Evolutionary conservation across 2,888 invertebrate species (phyloP).

Genomic region (Bombylius major): DNA sequence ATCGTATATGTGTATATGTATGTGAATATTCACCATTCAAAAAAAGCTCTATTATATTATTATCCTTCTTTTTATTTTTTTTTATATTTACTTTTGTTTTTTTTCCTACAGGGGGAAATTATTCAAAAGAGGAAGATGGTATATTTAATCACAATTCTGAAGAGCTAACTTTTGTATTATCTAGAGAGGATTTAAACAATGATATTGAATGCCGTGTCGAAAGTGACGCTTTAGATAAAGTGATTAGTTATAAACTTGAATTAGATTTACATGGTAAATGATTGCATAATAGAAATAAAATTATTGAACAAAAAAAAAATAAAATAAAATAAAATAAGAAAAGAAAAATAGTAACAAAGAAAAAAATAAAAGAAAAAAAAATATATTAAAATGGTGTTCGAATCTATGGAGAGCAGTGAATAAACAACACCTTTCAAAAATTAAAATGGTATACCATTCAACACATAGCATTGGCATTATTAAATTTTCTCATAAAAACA

Average conservation of each 20-base stretch:
- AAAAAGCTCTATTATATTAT: no score
- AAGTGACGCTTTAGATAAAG: conserved; percentile 45
- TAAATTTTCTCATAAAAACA: no score
- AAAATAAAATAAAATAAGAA: not conserved
- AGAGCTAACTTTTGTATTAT: conserved; percentile 47
- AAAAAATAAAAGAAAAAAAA: not conserved
- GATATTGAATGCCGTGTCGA: conserved; percentile 57
- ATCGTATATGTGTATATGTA: not conserved
- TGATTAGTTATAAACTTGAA: conserved; percentile 29
- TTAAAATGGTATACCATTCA: no score
- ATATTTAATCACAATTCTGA: not conserved
- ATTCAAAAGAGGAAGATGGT: conserved; percentile 38
- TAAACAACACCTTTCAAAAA: no score
- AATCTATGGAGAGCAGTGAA: no score
- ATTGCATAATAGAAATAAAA: not conserved
- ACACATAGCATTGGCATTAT: no score
- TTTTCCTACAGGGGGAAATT: not conserved
- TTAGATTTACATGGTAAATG: conserved; percentile 55
- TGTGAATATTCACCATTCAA: not conserved
- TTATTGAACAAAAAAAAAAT: not conserved
- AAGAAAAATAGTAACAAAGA: not conserved
- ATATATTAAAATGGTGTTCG: no score
- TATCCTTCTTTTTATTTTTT: not conserved
- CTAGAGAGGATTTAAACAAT: conserved; percentile 54
- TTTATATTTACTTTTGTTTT: not conserved